phyloP scores from a whole-genome alignment of 2,113 vertebrate genomes.

The Elgaria multicarinata region DNA sequence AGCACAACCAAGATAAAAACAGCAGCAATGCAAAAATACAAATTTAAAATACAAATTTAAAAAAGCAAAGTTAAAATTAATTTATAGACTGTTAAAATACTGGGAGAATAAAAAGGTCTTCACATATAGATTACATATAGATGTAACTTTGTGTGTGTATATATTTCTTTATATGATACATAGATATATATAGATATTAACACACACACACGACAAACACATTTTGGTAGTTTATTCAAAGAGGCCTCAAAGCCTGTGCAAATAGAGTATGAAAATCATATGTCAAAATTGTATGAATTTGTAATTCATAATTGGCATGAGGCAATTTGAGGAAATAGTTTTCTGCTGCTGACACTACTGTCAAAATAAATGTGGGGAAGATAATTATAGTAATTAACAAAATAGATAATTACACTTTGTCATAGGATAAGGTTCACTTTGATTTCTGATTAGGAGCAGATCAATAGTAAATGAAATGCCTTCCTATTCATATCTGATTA shows the following conservation, averaged over 20 bases:
- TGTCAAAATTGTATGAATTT: slow-evolving; percentile 77
- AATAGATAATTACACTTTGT: slow-evolving; percentile 78
- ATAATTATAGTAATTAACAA: slow-evolving; percentile 81
- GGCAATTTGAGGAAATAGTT: slow-evolving; percentile 75
- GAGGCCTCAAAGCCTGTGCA: slow-evolving; percentile 68
- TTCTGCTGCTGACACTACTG: slow-evolving; percentile 71
- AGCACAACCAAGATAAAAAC: too few species aligned
- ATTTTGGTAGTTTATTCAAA: slow-evolving; percentile 58
- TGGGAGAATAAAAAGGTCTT: too few species aligned
- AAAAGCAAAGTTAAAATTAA: too few species aligned
- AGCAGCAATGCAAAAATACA: too few species aligned
- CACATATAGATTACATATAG: too few species aligned
- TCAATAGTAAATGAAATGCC: slow-evolving; percentile 72
- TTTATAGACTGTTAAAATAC: too few species aligned
- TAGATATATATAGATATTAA: too few species aligned
- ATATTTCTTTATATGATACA: too few species aligned
- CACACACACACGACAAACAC: too few species aligned
- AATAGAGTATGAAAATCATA: slow-evolving; percentile 72
- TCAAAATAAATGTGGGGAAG: slow-evolving; percentile 76
- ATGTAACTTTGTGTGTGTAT: too few species aligned
- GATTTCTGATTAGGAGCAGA: slow-evolving; percentile 73
- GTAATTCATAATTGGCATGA: slow-evolving; percentile 76
- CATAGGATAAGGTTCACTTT: slow-evolving; percentile 71
- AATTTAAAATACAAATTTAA: too few species aligned
- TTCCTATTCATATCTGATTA: slow-evolving; percentile 55